Evolutionary conservation across 2,113 vertebrate genomes (phyloP).

Genomic region (Pelodiscus sinensis): DNA sequence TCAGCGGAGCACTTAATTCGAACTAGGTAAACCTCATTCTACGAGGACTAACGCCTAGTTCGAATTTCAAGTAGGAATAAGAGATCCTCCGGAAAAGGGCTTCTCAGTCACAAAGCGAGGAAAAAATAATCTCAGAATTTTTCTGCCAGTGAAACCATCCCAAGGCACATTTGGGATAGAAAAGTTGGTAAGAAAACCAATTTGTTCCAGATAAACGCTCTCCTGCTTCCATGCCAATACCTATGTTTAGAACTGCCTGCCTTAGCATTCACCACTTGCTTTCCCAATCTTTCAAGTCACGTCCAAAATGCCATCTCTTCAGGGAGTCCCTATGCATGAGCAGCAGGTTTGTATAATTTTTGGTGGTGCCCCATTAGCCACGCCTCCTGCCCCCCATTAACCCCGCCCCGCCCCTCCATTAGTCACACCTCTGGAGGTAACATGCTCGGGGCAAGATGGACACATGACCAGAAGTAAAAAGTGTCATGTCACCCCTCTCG

Average conservation of each 20-base stretch:
- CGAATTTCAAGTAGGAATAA: too few relatives aligned
- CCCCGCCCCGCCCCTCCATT: too few relatives aligned
- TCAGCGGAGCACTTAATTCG: too few relatives aligned
- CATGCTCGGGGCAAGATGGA: too few relatives aligned
- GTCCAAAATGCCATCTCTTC: neutral
- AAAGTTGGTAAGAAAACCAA: neutral
- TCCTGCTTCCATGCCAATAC: slow-evolving; percentile 3
- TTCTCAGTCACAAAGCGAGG: slow-evolving; percentile 21
- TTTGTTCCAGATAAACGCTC: neutral
- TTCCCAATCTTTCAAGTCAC: slow-evolving; percentile 29
- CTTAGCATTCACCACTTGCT: neutral
- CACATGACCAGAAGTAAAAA: too few relatives aligned
- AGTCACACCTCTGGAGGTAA: too few relatives aligned
- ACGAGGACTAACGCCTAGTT: too few relatives aligned
- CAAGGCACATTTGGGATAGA: slow-evolving; percentile 14
- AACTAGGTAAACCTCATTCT: too few relatives aligned
- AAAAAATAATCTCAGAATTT: neutral
- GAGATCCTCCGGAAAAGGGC: too few relatives aligned
- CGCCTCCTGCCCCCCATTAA: too few relatives aligned
- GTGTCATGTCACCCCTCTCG: too few relatives aligned
- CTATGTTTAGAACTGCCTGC: slow-evolving; percentile 13
- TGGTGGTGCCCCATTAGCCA: neutral
- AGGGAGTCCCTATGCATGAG: neutral
- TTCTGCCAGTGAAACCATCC: slow-evolving; percentile 21
- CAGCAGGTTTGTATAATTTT: too few relatives aligned